phyloP scores from a whole-genome alignment of 2,113 vertebrate genomes.

The Clarias batrachus region DNA sequence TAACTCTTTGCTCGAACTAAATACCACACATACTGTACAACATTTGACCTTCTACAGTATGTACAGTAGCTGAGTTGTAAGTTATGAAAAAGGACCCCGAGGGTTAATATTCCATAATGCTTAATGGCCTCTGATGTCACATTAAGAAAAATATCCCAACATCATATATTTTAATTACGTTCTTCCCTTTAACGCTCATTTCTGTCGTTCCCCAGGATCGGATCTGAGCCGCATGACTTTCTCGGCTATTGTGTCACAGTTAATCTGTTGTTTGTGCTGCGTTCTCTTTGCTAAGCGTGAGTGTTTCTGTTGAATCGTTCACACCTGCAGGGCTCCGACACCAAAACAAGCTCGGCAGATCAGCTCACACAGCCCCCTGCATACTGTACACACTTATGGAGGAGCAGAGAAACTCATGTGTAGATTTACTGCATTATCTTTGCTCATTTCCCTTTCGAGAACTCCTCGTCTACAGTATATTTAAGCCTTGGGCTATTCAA shows the following conservation, averaged over 20 bases:
- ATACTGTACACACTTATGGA: not conserved
- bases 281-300: not conserved
- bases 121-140: slow-evolving; percentile 9
- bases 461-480: not conserved
- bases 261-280: not conserved
- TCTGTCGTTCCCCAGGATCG: not conserved
- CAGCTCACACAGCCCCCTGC: not conserved
- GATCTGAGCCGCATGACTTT: not conserved
- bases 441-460: not conserved
- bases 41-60: not conserved
- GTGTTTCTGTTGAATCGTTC: not conserved
- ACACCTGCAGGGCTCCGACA: not conserved
- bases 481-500: slow-evolving; percentile 3
- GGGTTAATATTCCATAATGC: not conserved
- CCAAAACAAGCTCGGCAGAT: not conserved
- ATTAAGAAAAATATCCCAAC: not conserved
- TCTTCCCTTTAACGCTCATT: not conserved
- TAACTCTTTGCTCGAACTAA: not conserved
- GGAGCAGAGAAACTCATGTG: too few relatives aligned
- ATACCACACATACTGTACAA: not conserved
- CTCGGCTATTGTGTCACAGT: not conserved
- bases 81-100: not conserved
- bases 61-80: not conserved
- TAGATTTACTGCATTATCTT: not conserved
- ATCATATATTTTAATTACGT: not conserved